phyloP scores from a whole-genome alignment of 2,113 vertebrate genomes.

The Callipepla squamata region DNA sequence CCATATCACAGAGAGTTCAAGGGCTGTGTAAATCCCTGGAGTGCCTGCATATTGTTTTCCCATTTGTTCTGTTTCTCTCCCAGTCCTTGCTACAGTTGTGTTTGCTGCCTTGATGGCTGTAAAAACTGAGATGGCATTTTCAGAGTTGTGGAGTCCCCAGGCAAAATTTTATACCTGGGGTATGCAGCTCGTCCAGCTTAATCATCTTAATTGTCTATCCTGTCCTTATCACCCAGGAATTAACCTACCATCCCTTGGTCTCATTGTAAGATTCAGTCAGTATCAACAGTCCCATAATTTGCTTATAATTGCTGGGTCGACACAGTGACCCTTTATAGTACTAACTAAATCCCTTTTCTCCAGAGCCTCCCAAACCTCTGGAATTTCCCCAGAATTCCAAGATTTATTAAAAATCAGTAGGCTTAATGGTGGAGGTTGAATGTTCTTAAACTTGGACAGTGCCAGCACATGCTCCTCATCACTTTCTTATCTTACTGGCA shows the following conservation, averaged over 20 bases:
- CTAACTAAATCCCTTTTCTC: slow-evolving; percentile 29
- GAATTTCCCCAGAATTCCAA: slow-evolving; percentile 38
- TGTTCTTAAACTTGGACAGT: slow-evolving; percentile 1
- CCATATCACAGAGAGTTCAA: not conserved
- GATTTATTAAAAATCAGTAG: slow-evolving; percentile 57
- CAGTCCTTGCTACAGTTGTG: not conserved
- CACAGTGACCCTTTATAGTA: not conserved
- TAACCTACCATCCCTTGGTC: not conserved
- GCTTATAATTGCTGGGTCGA: slow-evolving; percentile 4
- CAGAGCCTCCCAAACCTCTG: slow-evolving; percentile 24
- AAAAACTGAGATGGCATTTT: not conserved
- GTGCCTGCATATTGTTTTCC: not conserved
- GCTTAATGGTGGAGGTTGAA: slow-evolving; percentile 4
- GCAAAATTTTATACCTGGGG: not conserved
- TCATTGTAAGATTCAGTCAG: not conserved
- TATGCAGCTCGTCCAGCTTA: not conserved
- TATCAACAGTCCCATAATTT: not conserved
- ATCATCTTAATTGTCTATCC: not conserved
- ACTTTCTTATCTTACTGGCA: slow-evolving; percentile 58
- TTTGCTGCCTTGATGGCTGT: not conserved
- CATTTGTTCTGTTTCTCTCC: not conserved
- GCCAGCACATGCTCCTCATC: slow-evolving; percentile 32
- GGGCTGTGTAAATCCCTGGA: not conserved
- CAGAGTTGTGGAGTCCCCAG: not conserved
- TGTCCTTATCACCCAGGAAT: not conserved